A percentile compares a stretch with the other conserved stretches of the same genome.
These are phyloP conservation scores for Lutjanus erythropterus DNA, from an alignment of 2,113 vertebrate genomes.

Conservation along the genomic window DNA sequence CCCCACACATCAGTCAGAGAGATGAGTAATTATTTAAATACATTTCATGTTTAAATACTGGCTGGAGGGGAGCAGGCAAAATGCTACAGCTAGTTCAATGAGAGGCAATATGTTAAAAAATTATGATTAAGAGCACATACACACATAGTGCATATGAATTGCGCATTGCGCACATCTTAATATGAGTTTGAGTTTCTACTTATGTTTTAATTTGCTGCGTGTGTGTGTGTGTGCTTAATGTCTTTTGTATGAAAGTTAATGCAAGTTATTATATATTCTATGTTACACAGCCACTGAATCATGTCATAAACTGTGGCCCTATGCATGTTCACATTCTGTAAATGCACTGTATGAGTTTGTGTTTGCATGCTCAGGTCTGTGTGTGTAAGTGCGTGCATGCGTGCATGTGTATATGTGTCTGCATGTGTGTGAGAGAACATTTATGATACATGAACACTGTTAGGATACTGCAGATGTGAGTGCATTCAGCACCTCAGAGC, in stretches of 20 bases:
- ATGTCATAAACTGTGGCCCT: conserved; percentile 60
- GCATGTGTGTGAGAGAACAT: conserved; percentile 40
- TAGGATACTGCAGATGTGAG: conserved; percentile 30
- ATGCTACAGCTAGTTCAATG: conserved; percentile 82
- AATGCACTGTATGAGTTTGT: conserved; percentile 51
- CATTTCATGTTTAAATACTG: conserved; percentile 81
- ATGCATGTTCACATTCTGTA: conserved; percentile 62
- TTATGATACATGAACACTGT: conserved; percentile 62
- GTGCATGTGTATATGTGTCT: conserved; percentile 34
- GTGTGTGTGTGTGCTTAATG: conserved; percentile 42
- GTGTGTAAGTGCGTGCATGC: conserved; percentile 49
- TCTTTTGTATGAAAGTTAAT: conserved; percentile 63
- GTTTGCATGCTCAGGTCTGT: conserved; percentile 63
- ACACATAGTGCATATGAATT: conserved; percentile 69
- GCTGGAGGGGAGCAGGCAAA: conserved; percentile 83
- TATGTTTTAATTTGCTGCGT: conserved; percentile 39
- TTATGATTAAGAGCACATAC: conserved; percentile 61
- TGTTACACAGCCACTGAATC: conserved; percentile 68
- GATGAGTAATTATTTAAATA: conserved; percentile 83
- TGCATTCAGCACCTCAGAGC: conserved; percentile 51
- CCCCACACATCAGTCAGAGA: conserved; percentile 75
- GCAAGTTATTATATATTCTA: conserved; percentile 64
- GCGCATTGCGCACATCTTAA: conserved; percentile 38
- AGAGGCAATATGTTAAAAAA: conserved; percentile 74
- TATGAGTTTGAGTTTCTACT: conserved; percentile 43